These are phyloP conservation scores for Cyprinella venusta DNA, from an alignment of 2,797 vertebrate genomes.

Conservation along the genomic window DNA sequence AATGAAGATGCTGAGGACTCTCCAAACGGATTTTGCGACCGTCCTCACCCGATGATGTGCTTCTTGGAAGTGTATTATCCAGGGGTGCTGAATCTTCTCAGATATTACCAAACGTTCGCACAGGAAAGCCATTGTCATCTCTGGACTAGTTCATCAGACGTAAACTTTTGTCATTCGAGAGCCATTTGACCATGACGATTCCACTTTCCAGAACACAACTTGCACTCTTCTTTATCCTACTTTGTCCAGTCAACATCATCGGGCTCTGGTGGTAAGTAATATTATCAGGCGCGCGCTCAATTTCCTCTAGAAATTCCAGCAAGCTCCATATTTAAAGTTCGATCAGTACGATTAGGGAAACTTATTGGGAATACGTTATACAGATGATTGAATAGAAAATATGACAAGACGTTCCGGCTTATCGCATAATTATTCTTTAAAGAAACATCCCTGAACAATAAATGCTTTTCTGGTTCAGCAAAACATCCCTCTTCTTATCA, in stretches of 20 bases:
- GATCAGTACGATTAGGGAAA: not conserved
- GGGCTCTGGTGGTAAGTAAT: slow-evolving; percentile 92
- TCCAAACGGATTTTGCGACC: slow-evolving; percentile 62
- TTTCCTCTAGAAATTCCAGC: not conserved
- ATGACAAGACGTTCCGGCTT: slow-evolving; percentile 1
- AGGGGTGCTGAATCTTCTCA: slow-evolving; percentile 53
- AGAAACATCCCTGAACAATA: not conserved
- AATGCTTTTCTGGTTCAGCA: not conserved
- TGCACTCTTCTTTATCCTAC: slow-evolving; percentile 89
- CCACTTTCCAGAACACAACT: slow-evolving; percentile 86
- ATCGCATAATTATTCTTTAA: not conserved
- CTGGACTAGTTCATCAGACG: slow-evolving; percentile 35
- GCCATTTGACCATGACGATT: slow-evolving; percentile 62
- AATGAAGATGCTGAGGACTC: slow-evolving; percentile 72
- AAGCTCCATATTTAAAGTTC: not conserved
- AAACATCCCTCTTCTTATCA: not conserved
- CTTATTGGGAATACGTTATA: not conserved
- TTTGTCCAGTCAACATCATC: slow-evolving; percentile 93
- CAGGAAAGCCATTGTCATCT: slow-evolving; percentile 9
- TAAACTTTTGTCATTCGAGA: slow-evolving; percentile 34
- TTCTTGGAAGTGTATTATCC: slow-evolving; percentile 43
- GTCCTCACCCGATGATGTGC: slow-evolving; percentile 53
- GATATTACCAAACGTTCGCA: not conserved
- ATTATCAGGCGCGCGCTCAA: slow-evolving; percentile 10
- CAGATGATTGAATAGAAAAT: slow-evolving; percentile 22